phyloP scores from a whole-genome alignment of 2,113 vertebrate genomes.

The Thalassarche chlororhynchos region DNA sequence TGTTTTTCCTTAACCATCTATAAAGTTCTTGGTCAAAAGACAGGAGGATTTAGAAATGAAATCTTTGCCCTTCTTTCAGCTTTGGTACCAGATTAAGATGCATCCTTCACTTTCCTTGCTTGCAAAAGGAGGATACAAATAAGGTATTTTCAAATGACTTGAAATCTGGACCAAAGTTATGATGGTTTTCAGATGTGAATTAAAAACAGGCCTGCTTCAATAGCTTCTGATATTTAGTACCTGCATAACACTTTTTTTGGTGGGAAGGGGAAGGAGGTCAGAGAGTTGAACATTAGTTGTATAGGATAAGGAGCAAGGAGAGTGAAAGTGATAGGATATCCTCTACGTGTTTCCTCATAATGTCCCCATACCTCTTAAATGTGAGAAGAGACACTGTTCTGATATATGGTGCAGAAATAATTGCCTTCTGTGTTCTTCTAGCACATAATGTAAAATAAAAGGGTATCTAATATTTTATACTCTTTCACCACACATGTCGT shows the following conservation, averaged over 20 bases:
- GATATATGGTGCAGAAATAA: conserved; percentile 8
- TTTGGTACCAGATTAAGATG: not conserved
- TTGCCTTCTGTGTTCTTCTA: not conserved
- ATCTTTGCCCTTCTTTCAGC: not conserved
- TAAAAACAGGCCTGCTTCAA: not conserved
- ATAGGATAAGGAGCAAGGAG: not conserved
- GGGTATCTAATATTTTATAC: not conserved
- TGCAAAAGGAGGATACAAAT: not conserved
- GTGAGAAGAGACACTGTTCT: not conserved
- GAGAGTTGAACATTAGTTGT: not conserved
- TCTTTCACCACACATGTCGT: not conserved
- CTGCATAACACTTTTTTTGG: not conserved
- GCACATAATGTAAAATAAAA: not conserved
- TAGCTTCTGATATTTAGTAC: not conserved
- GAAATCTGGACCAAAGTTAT: not conserved
- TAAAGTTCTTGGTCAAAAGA: not conserved
- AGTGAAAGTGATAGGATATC: not conserved
- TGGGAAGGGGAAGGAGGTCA: not conserved
- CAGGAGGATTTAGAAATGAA: not conserved
- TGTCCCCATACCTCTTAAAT: not conserved
- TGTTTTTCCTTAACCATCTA: not conserved
- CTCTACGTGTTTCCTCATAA: not conserved
- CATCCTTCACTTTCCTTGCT: not conserved
- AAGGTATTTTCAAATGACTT: not conserved
- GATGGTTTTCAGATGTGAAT: not conserved